These are phyloP conservation scores for Microvelia longipes DNA, from an alignment of 1,140 invertebrate species.

Conservation along the genomic window DNA sequence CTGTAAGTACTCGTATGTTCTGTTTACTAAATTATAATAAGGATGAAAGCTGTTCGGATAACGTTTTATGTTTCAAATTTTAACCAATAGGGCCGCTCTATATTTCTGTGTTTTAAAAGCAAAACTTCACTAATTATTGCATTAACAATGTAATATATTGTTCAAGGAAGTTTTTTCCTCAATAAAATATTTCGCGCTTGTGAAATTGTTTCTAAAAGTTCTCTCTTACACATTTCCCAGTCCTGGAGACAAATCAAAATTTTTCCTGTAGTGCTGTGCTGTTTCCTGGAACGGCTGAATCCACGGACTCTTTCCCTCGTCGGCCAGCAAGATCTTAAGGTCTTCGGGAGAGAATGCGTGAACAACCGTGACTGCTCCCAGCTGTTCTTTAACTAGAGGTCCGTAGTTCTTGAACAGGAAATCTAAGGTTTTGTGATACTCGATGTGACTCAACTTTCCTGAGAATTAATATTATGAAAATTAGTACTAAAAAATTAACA, in stretches of 20 bases:
- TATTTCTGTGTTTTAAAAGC: no score
- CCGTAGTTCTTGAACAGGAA: slow-evolving; percentile 25
- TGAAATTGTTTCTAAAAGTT: no score
- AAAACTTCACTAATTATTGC: no score
- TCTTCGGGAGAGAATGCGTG: slow-evolving; percentile 31
- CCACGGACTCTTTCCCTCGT: slow-evolving; percentile 34
- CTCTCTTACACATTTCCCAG: slow-evolving; percentile 39
- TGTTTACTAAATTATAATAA: no score
- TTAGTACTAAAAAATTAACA: not conserved
- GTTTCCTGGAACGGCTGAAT: slow-evolving; percentile 36
- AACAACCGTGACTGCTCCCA: slow-evolving; percentile 24
- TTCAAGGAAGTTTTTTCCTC: no score
- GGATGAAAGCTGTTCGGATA: no score
- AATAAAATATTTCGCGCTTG: no score
- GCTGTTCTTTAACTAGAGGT: slow-evolving; percentile 26
- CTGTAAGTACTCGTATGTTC: no score
- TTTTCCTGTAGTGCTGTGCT: slow-evolving; percentile 33
- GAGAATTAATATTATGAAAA: not conserved
- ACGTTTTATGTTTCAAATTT: no score
- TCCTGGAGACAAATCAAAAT: slow-evolving; percentile 34
- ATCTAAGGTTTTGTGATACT: slow-evolving; percentile 3
- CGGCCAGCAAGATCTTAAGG: slow-evolving; percentile 26
- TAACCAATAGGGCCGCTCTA: no score
- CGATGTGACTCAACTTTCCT: not conserved
- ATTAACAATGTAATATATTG: no score